Conservation (phyloP, 2,797 vertebrate genomes). For the Squalus acanthias region DNA sequence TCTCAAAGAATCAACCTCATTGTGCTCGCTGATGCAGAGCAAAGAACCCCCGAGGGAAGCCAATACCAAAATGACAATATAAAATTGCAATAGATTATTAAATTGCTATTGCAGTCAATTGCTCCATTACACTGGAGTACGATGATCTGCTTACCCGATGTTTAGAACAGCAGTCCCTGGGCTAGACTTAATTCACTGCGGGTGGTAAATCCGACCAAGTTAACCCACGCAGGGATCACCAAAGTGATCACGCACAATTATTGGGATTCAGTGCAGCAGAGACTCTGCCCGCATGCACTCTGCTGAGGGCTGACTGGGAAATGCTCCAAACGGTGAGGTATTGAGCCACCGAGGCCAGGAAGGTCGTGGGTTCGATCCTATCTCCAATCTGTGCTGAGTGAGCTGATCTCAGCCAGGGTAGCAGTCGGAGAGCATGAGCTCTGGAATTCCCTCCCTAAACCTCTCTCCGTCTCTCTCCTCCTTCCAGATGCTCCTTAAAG, state of each 20-base stretch:
- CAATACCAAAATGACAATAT: neutral
- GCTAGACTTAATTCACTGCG: neutral
- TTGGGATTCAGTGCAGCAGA: neutral
- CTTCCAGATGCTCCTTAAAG: neutral
- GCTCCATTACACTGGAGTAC: neutral
- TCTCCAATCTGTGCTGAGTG: neutral
- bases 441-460: neutral
- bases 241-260: neutral
- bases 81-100: neutral
- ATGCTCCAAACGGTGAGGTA: no score
- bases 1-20: neutral
- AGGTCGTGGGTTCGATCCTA: neutral
- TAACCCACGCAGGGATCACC: neutral
- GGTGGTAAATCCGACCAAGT: neutral
- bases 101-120: conserved; percentile 13
- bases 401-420: neutral
- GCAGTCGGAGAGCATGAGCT: no score
- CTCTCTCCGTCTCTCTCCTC: neutral
- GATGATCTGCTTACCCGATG: neutral
- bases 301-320: neutral
- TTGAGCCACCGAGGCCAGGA: neutral
- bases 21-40: neutral
- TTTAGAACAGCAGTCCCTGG: neutral
- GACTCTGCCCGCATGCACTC: neutral
- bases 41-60: neutral